Evolutionary conservation across 2,888 invertebrate genomes (phyloP).

Genomic region (Rhagonycha lutea): DNA sequence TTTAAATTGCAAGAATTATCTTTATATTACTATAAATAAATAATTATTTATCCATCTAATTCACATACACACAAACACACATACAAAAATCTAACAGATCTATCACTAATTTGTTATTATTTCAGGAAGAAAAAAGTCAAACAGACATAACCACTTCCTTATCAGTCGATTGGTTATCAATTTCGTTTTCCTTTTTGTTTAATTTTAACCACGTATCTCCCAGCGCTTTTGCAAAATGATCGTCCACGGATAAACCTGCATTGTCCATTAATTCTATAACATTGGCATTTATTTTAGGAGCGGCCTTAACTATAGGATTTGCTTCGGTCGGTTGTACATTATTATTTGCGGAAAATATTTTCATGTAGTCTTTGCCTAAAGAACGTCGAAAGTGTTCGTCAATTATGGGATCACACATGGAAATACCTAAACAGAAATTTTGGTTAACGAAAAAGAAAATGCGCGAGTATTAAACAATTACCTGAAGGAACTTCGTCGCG

Average conservation of each 20-base stretch:
- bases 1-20: conserved; percentile 7
- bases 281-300: conserved; percentile 48
- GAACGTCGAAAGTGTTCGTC: conserved; percentile 95
- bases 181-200: conserved; percentile 65
- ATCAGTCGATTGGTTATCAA: conserved; percentile 48
- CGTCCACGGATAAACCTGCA: conserved; percentile 75
- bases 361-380: conserved; percentile 80
- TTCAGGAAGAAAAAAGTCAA: conserved; percentile 31
- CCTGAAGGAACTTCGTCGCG: conserved; percentile 53
- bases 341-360: conserved; percentile 66
- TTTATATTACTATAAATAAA: conserved; percentile 15
- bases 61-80: conserved; percentile 11
- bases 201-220: conserved; percentile 82
- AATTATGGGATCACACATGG: conserved; percentile 87
- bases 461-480: conserved; percentile 30
- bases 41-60: conserved; percentile 1
- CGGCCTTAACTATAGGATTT: conserved; percentile 27
- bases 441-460: neutral
- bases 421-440: conserved; percentile 61
- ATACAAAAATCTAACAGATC: conserved; percentile 7
- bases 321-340: conserved; percentile 44
- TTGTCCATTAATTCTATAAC: conserved; percentile 63
- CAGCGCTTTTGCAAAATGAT: conserved; percentile 89
- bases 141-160: conserved; percentile 48
- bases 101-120: conserved; percentile 17